Evolutionary conservation across 2,888 invertebrate genomes (phyloP), one percentile per base, ranked within the genome.

Genomic region (Ametastegia equiseti): DNA sequence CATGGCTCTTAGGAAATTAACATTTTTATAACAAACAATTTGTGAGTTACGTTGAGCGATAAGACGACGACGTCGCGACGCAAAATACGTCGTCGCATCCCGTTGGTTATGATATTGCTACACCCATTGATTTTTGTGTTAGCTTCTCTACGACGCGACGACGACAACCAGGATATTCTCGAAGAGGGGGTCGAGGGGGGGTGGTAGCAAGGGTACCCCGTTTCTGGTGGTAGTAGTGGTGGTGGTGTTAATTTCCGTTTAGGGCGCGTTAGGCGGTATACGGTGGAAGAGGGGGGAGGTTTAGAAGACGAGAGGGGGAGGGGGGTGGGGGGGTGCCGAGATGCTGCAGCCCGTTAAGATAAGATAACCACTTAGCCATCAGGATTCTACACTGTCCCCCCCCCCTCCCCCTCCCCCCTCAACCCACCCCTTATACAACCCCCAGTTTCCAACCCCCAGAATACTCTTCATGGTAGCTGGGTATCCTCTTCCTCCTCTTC

Each of bases 201-300:
- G 50, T 81, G 84, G 80, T 79, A 45, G 79, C n/a, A 33, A 50
- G n/a, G 45, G n/a, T n/a, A n/a, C n/a, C n/a, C n/a, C n/a, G n/a
- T n/a, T n/a, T n/a, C n/a, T n/a, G n/a, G n/a, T n/a, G n/a, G n/a
- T n/a, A n/a, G 71, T 73, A 47, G 67, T 13, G 63, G 82, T 81
- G 84, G 84, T 86, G 87, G 89, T 90, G 90, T 91, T 91, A 91
- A 91, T 91, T 91, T 91, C 91, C 91, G 91, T 89, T 91, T 88
- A 88, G 89, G 88, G 88, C 87, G 85, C 88, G 88, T 89, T 88
- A 87, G 87, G n/a, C n/a, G n/a, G n/a, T n/a, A n/a, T n/a, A n/a
- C n/a, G n/a, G n/a, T n/a, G n/a, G n/a, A n/a, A n/a, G n/a, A 85
- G 87, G 82, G 86, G 23, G 36, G 60, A 30, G n/a, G n/a, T n/a